Base-by-base conservation (phyloP, 2,888 invertebrate genomes). In the Onchidella celtica region DNA sequence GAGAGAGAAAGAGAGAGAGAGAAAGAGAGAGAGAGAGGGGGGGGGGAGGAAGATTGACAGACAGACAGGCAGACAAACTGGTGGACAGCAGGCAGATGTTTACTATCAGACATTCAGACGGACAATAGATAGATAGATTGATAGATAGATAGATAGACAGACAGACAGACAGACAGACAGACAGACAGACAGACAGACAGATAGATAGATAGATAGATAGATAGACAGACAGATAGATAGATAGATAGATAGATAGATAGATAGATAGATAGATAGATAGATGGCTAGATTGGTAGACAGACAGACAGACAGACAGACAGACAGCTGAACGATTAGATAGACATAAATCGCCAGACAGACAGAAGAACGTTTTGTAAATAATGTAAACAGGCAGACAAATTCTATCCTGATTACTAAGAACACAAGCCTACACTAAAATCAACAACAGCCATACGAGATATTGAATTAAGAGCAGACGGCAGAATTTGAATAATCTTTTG, bases 1-100 rank as follows among this genome's bases (percentile, higher is more conserved):
- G 72, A 72, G 72, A 72, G 72, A 72, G 72, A 72, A 55, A 72
- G 72, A 72, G 72, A 72, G 72, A 72, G 72, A n/a, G 47, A 47
- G 47, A 47, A 32, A 34, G 47, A 40, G 47, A 72, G 72, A 72
- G 47, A 72, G 72, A 72, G 47, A 72, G 72, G 47, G 47, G 72
- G 47, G 47, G 47, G 72, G 47, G 47, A 72, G 72, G 47, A 24
- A 72, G 72, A 72, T 14, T 47, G 72, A 65, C 3, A 65, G 11
- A 65, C 3, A 65, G 65, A 47, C 9, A 47, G 47, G 17, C 47
- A 47, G 47, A 47, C 47, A 47, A 11, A 47, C 47, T 11, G 47
- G 17, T 17, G 17, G 47, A 47, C 47, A 47, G 47, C 24, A 40
- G 47, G 47, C 47, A 72, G 47, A 72, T 40, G 47, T 14, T 47